phyloP scores from a whole-genome alignment of 2,113 vertebrate genomes.

The Sialia sialis region DNA sequence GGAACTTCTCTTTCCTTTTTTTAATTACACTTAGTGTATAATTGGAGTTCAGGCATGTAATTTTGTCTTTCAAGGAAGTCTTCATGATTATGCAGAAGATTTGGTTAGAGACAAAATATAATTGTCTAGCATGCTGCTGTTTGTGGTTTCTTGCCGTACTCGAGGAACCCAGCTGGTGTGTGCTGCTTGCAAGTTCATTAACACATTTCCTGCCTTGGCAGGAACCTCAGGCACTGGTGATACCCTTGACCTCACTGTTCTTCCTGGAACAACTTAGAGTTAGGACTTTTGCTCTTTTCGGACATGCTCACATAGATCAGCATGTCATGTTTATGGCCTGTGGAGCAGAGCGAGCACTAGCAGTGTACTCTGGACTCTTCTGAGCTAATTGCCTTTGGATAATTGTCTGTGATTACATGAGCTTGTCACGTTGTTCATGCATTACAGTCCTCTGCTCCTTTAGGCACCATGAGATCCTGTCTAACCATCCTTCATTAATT shows the following conservation, averaged over 20 bases:
- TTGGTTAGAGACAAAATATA: not conserved
- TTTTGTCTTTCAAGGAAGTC: not conserved
- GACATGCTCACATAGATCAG: not conserved
- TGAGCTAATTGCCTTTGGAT: not conserved
- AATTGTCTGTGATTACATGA: not conserved
- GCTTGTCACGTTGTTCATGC: not conserved
- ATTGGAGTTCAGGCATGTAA: not conserved
- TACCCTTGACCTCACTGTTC: not conserved
- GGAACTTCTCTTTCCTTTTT: not conserved
- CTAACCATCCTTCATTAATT: not conserved
- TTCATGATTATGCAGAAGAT: not conserved
- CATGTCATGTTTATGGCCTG: not conserved
- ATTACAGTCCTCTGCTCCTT: not conserved
- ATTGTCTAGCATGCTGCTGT: not conserved
- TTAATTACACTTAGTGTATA: not conserved
- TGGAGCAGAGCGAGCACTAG: not conserved
- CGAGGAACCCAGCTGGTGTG: not conserved
- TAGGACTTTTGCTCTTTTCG: slow-evolving; percentile 10
- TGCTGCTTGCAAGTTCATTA: not conserved
- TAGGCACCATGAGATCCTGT: not conserved
- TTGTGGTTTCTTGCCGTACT: not conserved
- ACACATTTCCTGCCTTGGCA: not conserved
- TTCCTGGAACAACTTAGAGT: not conserved
- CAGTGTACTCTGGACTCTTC: not conserved
- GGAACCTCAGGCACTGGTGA: not conserved